Evolutionary conservation across 2,797 vertebrate genomes (phyloP), one percentile per base, ranked within the genome.

Genomic region (Epinephelus malabaricus): DNA sequence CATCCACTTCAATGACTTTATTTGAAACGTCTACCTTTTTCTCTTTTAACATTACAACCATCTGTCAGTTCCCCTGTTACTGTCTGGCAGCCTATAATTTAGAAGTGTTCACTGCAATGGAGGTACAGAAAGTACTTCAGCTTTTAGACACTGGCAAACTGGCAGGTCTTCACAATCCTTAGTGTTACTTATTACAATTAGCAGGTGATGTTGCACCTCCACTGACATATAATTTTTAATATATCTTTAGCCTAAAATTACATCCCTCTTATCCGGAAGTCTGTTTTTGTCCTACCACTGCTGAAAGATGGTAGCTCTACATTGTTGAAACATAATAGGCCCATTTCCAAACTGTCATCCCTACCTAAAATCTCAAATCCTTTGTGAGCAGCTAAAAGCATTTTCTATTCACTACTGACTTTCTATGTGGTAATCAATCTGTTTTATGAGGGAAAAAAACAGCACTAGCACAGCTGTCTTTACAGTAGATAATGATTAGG

Each of bases 11-110:
- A 34, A 23, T 49, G 14, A 9, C 19, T 55, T 25, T n/a, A 47
- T 51, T 71, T 17, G n/a, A 68, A 13, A 15, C 0, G 2, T 40
- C 18, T 9, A 25, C 7, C 27, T 13, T 47, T 59, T 45, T n/a
- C 17, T 30, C 7, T 6, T 3, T 69, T 5, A 72, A 43, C 9
- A 5, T 19, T 38, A 34, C 15, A 30, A 51, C n/a, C 2, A 3
- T 27, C 21, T 55, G 19, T 40, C 50, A 74, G 0, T 47, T 9
- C 21, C 6, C 30, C 12, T 9, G 51, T 61, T 27, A 49, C 10
- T 27, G 12, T 60, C 30, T 70, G 4, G 9, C 19, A 68, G 14
- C 10, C 54, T 71, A 60, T 60, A 2, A 55, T 66, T 75, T 66
- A 13, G 13, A 38, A 46, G 65, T 18, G 38, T 8, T 71, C 55